A percentile compares a stretch with the other conserved stretches of the same genome.
Conservation (phyloP, 2,888 invertebrate species). For the Drosophila longiperda region DNA sequence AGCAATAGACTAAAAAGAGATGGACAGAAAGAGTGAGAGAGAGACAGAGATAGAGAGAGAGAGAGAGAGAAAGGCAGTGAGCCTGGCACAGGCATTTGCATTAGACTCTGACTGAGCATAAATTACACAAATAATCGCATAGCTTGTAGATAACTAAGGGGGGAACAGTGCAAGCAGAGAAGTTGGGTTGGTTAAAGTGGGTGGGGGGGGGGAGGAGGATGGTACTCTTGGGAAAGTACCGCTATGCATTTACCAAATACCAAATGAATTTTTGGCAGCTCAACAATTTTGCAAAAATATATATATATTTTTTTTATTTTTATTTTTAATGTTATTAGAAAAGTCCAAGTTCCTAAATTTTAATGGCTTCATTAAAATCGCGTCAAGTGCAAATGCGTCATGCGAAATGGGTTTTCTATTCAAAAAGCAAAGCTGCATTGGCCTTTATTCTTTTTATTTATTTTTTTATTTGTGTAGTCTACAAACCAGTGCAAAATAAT, state of each 20-base stretch:
- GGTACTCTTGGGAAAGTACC: background rate
- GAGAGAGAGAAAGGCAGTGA: background rate
- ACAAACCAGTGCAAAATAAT: background rate
- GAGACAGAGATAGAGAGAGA: background rate
- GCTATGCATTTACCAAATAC: conserved; percentile 10
- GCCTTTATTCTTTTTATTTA: background rate
- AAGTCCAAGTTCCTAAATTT: background rate
- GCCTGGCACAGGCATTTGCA: conserved; percentile 22
- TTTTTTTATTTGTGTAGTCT: background rate
- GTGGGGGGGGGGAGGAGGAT: too few species aligned
- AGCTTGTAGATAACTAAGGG: background rate
- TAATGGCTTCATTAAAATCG: conserved; percentile 5
- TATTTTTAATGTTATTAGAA: background rate
- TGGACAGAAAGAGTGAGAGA: background rate
- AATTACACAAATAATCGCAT: conserved; percentile 39
- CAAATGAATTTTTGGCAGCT: conserved; percentile 18
- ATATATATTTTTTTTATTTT: background rate
- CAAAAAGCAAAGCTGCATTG: background rate
- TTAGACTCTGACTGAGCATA: conserved; percentile 35
- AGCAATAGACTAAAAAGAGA: background rate
- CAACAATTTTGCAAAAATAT: conserved; percentile 2
- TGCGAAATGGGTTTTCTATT: background rate
- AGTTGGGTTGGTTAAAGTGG: background rate
- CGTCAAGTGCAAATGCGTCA: conserved; percentile 9
- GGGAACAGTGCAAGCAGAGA: background rate